phyloP scores from a whole-genome alignment of 2,888 invertebrate species.

The Pecten maximus region DNA sequence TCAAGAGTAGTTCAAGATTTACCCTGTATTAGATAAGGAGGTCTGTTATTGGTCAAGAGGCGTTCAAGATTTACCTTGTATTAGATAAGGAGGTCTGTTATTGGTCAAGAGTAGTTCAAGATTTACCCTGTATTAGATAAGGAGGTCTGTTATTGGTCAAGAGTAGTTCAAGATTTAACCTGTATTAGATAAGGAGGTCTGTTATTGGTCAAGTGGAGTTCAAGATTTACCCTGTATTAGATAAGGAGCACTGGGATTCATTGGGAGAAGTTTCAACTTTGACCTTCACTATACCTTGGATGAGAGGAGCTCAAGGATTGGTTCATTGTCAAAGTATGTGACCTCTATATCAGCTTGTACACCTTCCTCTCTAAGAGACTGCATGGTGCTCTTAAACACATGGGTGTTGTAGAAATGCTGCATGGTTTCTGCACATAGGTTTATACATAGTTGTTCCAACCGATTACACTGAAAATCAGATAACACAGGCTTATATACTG shows the following conservation, averaged over 20 bases:
- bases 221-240: too few species aligned
- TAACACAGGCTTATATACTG: neutral
- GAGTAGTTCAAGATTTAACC: neutral
- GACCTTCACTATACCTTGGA: constrained; percentile 89
- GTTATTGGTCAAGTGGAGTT: too few species aligned
- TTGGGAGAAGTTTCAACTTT: constrained; percentile 40
- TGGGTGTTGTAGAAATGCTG: constrained; percentile 99
- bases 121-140: too few species aligned
- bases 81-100: too few species aligned
- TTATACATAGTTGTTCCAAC: constrained; percentile 96
- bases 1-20: too few species aligned
- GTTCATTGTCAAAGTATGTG: constrained; percentile 96
- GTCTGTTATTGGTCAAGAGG: too few species aligned
- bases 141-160: neutral
- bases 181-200: neutral
- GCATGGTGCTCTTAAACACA: constrained; percentile 96
- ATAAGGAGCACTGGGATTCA: neutral
- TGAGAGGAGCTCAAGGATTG: constrained; percentile 96
- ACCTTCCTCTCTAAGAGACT: constrained; percentile 96
- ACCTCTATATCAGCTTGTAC: constrained; percentile 94
- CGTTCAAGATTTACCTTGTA: too few species aligned
- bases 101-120: too few species aligned
- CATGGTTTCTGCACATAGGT: constrained; percentile 97
- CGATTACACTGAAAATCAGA: constrained; percentile 87
- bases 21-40: too few species aligned